Conservation (phyloP, 2,888 invertebrate genomes). For the Eledona agricola region DNA sequence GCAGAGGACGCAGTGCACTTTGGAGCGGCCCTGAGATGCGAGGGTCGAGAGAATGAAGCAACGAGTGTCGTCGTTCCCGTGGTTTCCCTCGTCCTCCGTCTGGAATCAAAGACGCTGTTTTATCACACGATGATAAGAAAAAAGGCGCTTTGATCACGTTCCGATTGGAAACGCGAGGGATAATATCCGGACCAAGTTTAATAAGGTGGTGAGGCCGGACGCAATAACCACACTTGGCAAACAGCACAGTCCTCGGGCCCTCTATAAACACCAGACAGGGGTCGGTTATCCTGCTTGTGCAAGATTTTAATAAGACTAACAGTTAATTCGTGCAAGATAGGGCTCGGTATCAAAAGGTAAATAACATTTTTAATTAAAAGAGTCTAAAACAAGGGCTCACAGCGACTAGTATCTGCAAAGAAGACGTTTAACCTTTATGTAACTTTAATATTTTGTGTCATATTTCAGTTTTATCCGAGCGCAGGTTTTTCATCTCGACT, state of each 20-base stretch:
- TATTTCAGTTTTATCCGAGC: constrained; percentile 34
- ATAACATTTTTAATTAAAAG: constrained; percentile 19
- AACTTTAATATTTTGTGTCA: constrained; percentile 35
- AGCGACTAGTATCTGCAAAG: constrained; percentile 14
- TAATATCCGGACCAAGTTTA: constrained; percentile 53
- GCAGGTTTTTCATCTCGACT: constrained; percentile 18
- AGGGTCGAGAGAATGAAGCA: constrained; percentile 95
- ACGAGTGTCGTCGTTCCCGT: constrained; percentile 97
- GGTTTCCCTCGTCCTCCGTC: constrained; percentile 99
- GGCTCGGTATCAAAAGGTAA: constrained; percentile 1
- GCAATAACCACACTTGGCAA: constrained; percentile 49
- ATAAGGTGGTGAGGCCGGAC: constrained; percentile 49
- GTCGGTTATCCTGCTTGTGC: constrained; percentile 19
- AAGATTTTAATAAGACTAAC: constrained; percentile 36
- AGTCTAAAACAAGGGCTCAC: constrained; percentile 8
- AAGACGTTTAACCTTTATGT: constrained; percentile 28
- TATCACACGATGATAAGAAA: constrained; percentile 4
- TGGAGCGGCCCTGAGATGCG: constrained; percentile 88
- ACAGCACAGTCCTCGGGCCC: constrained; percentile 39
- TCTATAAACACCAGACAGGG: constrained; percentile 13
- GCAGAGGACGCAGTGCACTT: constrained; percentile 88
- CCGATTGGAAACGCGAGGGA: constrained; percentile 48
- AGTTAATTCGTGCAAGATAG: background rate
- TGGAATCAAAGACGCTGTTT: constrained; percentile 61
- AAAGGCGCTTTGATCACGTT: constrained; percentile 49